A percentile compares a stretch with the other conserved stretches of the same genome.
Evolutionary conservation across 1,140 invertebrate genomes (phyloP).

Genomic region (Pomacea maculata): DNA sequence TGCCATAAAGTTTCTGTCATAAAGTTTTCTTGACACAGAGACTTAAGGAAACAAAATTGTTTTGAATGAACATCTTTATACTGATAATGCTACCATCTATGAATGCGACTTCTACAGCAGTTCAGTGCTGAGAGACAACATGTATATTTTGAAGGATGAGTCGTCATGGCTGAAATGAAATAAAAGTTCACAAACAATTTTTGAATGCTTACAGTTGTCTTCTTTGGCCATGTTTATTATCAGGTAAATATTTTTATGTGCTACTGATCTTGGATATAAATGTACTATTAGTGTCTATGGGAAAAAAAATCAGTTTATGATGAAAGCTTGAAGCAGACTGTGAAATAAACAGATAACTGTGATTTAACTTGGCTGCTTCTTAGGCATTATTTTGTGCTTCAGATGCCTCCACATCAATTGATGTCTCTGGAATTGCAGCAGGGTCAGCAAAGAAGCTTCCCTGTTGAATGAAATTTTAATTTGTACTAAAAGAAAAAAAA

Average conservation of each 20-base stretch:
- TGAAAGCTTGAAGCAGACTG: not conserved
- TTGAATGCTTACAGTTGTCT: too few relatives aligned
- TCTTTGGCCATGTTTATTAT: too few relatives aligned
- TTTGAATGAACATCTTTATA: too few relatives aligned
- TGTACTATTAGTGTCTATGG: not conserved
- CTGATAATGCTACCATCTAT: too few relatives aligned
- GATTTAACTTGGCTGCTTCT: not conserved
- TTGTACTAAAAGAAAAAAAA: not conserved
- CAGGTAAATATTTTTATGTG: not conserved
- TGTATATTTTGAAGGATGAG: too few relatives aligned
- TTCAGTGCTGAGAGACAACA: too few relatives aligned
- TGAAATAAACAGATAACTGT: not conserved
- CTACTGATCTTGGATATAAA: not conserved
- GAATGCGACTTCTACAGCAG: too few relatives aligned
- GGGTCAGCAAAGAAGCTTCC: not conserved
- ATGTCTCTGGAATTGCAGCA: not conserved
- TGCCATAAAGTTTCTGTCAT: conserved; percentile 76
- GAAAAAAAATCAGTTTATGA: not conserved
- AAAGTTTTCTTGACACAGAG: not conserved
- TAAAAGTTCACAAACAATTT: too few relatives aligned
- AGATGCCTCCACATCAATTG: not conserved
- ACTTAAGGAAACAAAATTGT: not conserved
- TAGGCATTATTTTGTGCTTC: not conserved
- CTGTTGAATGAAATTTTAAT: conserved; percentile 3
- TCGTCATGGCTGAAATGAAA: too few relatives aligned